Base-by-base conservation (phyloP, 1,140 invertebrate genomes). In the Leptonema lineaticorne region DNA sequence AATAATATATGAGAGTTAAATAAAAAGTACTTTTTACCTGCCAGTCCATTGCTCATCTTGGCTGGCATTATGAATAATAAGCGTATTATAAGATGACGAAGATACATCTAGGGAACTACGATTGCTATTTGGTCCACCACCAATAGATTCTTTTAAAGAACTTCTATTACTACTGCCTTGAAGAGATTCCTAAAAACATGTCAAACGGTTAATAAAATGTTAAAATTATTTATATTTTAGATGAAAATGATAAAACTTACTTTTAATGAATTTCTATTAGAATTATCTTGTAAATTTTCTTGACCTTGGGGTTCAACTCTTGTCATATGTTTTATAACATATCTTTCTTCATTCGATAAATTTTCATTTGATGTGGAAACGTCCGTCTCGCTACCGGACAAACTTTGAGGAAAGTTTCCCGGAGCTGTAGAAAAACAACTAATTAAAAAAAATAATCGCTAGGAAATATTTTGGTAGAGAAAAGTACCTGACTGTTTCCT, bases 231-330 rank as follows among this genome's bases (percentile, higher is more conserved):
- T 41, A 9, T n/a, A 1, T 9, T 45, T 41, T 5, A 20, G 20
- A 11, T 18, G 8, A 18, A 18, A 26, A 33, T 53, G 20, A 37
- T 63, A 20, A 22, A 56, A 26, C n/a, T 69, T 75, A 80, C 80
- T 78, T 82, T 83, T 14, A 82, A 73, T 24, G 81, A 82, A 72
- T 83, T 82, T 67, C 77, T 78, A 37, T 79, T 79, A 56, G 76
- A 78, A 29, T 65, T 71, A 70, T 85, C 83, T 69, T 85, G 84
- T 41, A 86, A 80, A 79, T 89, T 91, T 78, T 96, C 94, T 80
- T 96, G 92, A 5, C 94, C 94, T 79, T 96, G 94, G 9, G 94
- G 94, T 77, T 97, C 94, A 76, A 96, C 94, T 30, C 94, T 82
- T 16, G 91, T 87, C 14, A 89, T 93, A 71, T 93, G 91, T 69